These are phyloP conservation scores for Passerina amoena DNA, from an alignment of 2,113 vertebrate species.

Conservation along the genomic window DNA sequence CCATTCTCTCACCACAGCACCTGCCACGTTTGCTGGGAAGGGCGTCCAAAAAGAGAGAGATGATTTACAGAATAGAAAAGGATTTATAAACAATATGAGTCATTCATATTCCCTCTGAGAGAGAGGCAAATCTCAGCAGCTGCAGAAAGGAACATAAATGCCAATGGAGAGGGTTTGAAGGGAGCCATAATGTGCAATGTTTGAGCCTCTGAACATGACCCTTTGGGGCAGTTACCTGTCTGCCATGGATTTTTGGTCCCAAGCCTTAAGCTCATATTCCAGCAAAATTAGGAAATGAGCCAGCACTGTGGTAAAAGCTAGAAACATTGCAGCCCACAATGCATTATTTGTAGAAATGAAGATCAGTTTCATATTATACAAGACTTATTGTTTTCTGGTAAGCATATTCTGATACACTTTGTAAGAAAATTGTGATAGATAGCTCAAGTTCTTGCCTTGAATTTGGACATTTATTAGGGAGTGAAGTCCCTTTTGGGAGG, in stretches of 20 bases:
- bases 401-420: neutral
- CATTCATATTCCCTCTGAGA: neutral
- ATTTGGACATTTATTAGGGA: conserved; percentile 6
- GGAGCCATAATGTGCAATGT: neutral
- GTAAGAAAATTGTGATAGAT: neutral
- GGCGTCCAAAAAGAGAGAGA: neutral
- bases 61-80: neutral
- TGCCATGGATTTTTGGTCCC: neutral
- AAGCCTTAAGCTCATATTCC: neutral
- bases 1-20: neutral
- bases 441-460: neutral
- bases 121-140: neutral
- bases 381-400: neutral
- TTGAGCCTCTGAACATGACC: neutral
- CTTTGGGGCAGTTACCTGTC: neutral
- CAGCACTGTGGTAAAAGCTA: neutral
- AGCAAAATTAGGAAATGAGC: neutral
- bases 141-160: neutral
- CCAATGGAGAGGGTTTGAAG: neutral
- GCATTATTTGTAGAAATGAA: neutral
- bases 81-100: conserved; percentile 42
- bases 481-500: neutral
- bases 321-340: neutral
- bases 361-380: neutral
- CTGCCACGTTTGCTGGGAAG: neutral